phyloP scores from a whole-genome alignment of 2,113 vertebrate species.

The Menura novaehollandiae region DNA sequence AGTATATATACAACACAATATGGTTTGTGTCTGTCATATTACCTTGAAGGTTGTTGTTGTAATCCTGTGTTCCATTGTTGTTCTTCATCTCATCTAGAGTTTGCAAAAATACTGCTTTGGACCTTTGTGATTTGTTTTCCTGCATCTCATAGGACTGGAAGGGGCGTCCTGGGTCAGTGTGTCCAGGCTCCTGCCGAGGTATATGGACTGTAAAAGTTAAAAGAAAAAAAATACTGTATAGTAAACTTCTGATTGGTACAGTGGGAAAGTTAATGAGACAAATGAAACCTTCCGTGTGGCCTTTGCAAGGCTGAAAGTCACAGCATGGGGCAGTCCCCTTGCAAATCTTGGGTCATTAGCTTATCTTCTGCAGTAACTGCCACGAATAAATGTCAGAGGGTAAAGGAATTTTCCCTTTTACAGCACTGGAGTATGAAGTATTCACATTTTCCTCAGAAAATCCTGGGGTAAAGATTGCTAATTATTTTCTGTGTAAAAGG shows the following conservation, averaged over 20 bases:
- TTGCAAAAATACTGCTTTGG: conserved; percentile 48
- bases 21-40: background rate
- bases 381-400: conserved; percentile 20
- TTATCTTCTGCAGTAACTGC: conserved; percentile 60
- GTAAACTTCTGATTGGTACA: conserved; percentile 51
- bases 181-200: conserved; percentile 37
- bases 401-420: conserved; percentile 14
- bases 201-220: conserved; percentile 63
- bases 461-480: background rate
- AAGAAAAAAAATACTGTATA: conserved; percentile 47
- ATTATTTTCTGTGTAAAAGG: background rate
- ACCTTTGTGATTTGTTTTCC: conserved; percentile 49
- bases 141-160: conserved; percentile 26
- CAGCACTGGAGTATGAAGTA: background rate
- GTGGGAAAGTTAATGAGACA: conserved; percentile 54
- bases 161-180: conserved; percentile 11
- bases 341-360: conserved; percentile 60
- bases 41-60: background rate
- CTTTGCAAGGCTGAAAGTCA: conserved; percentile 1
- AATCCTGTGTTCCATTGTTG: background rate
- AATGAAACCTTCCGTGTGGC: conserved; percentile 62
- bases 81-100: conserved; percentile 32
- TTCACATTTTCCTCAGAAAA: conserved; percentile 40
- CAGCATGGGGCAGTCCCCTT: conserved; percentile 36
- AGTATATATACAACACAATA: background rate